Base-by-base conservation (phyloP, 2,888 invertebrate genomes). In the Ormyrus thymus region DNA sequence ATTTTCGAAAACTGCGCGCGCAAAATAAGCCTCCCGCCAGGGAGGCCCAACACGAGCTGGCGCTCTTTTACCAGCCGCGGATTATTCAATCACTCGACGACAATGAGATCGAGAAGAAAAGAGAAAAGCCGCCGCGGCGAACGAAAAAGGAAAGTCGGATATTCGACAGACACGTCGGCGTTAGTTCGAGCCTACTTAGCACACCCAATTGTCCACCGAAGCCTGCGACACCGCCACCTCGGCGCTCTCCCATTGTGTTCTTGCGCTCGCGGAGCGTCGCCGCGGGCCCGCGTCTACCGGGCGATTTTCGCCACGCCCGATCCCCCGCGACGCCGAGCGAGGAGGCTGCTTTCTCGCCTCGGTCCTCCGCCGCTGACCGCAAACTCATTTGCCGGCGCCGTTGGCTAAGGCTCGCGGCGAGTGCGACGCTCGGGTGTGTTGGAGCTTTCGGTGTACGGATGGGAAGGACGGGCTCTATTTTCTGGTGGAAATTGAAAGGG, bases 301-400 rank as follows among this genome's bases (percentile, higher is more conserved):
- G 11, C 43, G 51, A 29, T 73, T 61, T 53, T 71, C 29, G 9
- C 15, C 11, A 45, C 58, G n/a, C 1, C 13, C 53, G 50, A 65
- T 43, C 51, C 53, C 7, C 13, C 13, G 43, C 8, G 8, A n/a
- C n/a, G n/a, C n/a, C n/a, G n/a, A n/a, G n/a, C n/a, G n/a, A n/a
- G n/a, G n/a, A n/a, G n/a, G n/a, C 15, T 73, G 82, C 81, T 85
- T 85, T 85, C 82, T 81, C 82, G 82, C 78, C 78, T 81, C 76
- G 73, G 29, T 64, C 78, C 78, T 78, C 76, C 65, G 55, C 81
- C 79, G 76, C 75, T 58, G 81, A 83, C 84, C 84, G 80, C 84
- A 83, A 85, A 84, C 83, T 85, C 83, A 84, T 84, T 85, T 84
- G 80, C 79, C 82, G 81, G 68, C 77, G 80, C 76, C 81, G 82